phyloP scores from a whole-genome alignment of 2,888 invertebrate genomes.

The Gnatocerus cornutus region DNA sequence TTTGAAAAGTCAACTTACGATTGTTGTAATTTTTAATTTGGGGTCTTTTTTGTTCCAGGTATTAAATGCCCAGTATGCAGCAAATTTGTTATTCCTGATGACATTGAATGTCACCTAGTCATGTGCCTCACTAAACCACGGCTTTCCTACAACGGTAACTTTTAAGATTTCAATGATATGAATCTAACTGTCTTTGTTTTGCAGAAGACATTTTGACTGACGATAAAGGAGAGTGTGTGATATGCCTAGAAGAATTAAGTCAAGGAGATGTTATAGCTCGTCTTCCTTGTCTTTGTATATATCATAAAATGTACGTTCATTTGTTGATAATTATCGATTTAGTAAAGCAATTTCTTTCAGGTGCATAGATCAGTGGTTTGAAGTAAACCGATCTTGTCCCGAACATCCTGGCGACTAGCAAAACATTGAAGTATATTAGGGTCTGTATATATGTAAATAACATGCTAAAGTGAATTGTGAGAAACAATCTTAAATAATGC shows the following conservation, averaged over 20 bases:
- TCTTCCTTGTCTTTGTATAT: conserved; percentile 99
- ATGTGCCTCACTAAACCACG: conserved; percentile 99
- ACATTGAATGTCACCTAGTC: conserved; percentile 99
- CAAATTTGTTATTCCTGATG: conserved; percentile 98
- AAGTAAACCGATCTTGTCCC: conserved; percentile 98
- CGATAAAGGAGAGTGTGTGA: conserved; percentile 98
- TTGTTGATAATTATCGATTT: neutral
- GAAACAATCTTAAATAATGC: conserved; percentile 59
- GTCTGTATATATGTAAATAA: conserved; percentile 65
- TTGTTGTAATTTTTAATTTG: no score
- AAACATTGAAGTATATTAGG: conserved; percentile 37
- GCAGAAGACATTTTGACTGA: conserved; percentile 97
- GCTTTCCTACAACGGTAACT: conserved; percentile 96
- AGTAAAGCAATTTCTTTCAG: conserved; percentile 73
- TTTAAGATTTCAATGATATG: neutral
- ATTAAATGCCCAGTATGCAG: conserved; percentile 99
- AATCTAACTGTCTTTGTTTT: conserved; percentile 66
- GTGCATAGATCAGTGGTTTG: conserved; percentile 99
- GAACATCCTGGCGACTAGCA: conserved; percentile 97
- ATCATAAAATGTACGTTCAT: conserved; percentile 90
- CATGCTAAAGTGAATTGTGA: conserved; percentile 59
- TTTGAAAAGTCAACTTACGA: no score
- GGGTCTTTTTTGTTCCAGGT: conserved; percentile 80
- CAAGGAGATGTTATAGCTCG: conserved; percentile 98
- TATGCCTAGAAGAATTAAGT: conserved; percentile 97